phyloP scores from a whole-genome alignment of 2,113 vertebrate genomes.

The Pholis gunnellus region DNA sequence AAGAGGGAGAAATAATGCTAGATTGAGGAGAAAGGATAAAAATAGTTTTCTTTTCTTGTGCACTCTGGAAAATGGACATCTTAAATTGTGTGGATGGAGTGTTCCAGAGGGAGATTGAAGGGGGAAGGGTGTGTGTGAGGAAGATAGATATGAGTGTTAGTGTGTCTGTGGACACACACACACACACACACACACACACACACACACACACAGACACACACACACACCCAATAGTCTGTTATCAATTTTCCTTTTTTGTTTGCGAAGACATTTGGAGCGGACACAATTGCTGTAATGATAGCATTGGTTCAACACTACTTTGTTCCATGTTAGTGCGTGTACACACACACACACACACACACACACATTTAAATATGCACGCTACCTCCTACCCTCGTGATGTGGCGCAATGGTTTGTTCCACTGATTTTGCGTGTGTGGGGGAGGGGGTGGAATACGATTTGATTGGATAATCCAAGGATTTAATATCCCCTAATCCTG shows the following conservation, averaged over 20 bases:
- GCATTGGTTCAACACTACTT: constrained; percentile 41
- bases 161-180: not conserved
- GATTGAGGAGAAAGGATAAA: constrained; percentile 70
- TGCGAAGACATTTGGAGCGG: constrained; percentile 24
- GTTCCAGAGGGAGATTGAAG: constrained; percentile 54
- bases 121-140: constrained; percentile 23
- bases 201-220: not conserved
- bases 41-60: constrained; percentile 76
- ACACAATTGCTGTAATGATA: constrained; percentile 29
- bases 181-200: not conserved
- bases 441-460: constrained; percentile 81
- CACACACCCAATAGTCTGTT: constrained; percentile 32
- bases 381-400: constrained; percentile 35
- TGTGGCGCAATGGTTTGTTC: constrained; percentile 75
- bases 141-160: constrained; percentile 20
- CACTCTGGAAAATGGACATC: constrained; percentile 74
- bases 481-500: constrained; percentile 86
- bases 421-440: constrained; percentile 72
- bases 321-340: constrained; percentile 47
- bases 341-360: constrained; percentile 38
- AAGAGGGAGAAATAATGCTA: constrained; percentile 56
- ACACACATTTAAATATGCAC: constrained; percentile 47
- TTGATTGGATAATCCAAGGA: constrained; percentile 88
- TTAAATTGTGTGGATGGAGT: constrained; percentile 70
- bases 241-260: constrained; percentile 49